phyloP scores from a whole-genome alignment of 2,888 invertebrate species.

The Tipula helvola region DNA sequence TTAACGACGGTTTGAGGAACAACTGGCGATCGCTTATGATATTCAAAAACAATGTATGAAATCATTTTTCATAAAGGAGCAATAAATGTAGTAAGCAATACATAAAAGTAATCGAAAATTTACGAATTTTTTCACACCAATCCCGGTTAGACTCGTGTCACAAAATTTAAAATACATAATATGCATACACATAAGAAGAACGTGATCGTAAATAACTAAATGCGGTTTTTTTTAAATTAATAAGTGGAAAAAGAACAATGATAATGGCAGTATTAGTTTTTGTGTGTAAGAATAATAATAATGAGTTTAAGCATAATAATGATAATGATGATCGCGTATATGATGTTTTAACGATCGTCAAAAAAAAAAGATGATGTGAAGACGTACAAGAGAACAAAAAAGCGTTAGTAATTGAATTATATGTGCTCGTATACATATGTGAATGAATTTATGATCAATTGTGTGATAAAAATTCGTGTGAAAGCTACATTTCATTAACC shows the following conservation, averaged over 20 bases:
- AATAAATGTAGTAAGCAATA: too few relatives aligned
- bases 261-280: neutral
- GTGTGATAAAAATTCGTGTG: neutral
- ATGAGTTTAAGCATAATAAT: neutral
- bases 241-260: neutral
- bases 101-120: too few relatives aligned
- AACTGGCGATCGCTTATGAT: too few relatives aligned
- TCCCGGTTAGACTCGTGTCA: neutral
- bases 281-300: neutral
- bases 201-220: neutral
- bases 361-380: neutral
- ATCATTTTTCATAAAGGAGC: too few relatives aligned
- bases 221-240: neutral
- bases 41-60: too few relatives aligned
- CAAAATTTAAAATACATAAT: neutral
- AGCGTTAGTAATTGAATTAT: neutral
- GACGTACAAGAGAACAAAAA: neutral
- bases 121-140: too few relatives aligned
- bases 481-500: neutral
- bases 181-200: neutral
- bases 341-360: neutral
- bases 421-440: neutral
- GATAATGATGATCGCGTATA: neutral
- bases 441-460: neutral
- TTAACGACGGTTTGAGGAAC: too few relatives aligned